Conservation (phyloP, 2,888 invertebrate genomes). For the Pollenia amentaria region DNA sequence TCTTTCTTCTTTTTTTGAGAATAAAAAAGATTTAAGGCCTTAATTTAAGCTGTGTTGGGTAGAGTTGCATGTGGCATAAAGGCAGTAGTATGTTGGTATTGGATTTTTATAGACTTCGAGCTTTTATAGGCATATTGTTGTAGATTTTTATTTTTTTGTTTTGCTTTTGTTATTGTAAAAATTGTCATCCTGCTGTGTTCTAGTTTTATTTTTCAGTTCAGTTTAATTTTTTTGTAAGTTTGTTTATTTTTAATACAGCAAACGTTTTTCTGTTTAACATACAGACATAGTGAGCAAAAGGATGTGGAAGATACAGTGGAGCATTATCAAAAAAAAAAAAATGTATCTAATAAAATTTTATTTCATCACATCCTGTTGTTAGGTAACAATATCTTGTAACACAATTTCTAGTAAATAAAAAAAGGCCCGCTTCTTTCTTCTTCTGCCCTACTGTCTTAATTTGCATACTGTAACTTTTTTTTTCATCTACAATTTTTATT, state of each 20-base stretch:
- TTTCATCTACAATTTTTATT: slow-evolving; percentile 17
- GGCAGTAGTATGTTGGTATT: slow-evolving; percentile 30
- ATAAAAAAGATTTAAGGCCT: slow-evolving; percentile 23
- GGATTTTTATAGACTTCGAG: slow-evolving; percentile 63
- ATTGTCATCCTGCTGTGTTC: slow-evolving; percentile 83
- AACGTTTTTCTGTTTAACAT: slow-evolving; percentile 55
- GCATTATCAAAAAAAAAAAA: too few relatives aligned
- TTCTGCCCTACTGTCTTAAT: slow-evolving; percentile 36
- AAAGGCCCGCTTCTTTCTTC: not conserved
- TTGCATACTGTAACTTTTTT: slow-evolving; percentile 15
- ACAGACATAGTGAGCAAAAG: slow-evolving; percentile 40
- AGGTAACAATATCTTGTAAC: too few relatives aligned
- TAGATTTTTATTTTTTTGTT: slow-evolving; percentile 11
- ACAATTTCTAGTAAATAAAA: too few relatives aligned
- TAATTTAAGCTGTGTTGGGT: slow-evolving; percentile 35
- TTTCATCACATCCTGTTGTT: too few relatives aligned
- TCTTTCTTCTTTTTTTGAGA: not conserved
- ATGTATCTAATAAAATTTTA: too few relatives aligned
- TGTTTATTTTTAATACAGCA: slow-evolving; percentile 53
- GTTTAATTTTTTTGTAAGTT: slow-evolving; percentile 43
- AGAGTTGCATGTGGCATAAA: slow-evolving; percentile 35
- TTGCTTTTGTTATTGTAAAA: slow-evolving; percentile 55
- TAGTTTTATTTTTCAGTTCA: slow-evolving; percentile 77
- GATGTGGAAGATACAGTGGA: not conserved
- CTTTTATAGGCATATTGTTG: slow-evolving; percentile 70